phyloP scores from a whole-genome alignment of 2,888 invertebrate species.

The Dexiosoma caninum region DNA sequence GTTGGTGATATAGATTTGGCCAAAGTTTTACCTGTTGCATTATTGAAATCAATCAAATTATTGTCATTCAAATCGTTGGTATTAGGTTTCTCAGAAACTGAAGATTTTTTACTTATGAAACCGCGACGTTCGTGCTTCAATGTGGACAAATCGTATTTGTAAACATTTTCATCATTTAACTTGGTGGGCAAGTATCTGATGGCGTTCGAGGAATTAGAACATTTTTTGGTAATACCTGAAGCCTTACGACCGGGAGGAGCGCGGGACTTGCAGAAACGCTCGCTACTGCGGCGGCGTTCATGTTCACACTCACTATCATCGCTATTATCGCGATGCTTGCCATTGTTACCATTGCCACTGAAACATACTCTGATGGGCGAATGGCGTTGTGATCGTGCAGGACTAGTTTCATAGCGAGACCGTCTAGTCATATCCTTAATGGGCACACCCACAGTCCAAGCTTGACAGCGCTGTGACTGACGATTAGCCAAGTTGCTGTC shows the following conservation, averaged over 20 bases:
- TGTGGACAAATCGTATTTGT: conserved; percentile 76
- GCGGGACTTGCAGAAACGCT: conserved; percentile 82
- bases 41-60: conserved; percentile 77
- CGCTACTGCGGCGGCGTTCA: conserved; percentile 82
- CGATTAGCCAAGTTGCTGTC: conserved; percentile 72
- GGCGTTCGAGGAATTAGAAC: conserved; percentile 66
- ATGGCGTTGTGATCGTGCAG: conserved; percentile 76
- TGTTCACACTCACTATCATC: conserved; percentile 81
- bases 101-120: conserved; percentile 74
- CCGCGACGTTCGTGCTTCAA: conserved; percentile 77
- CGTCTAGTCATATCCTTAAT: conserved; percentile 71
- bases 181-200: conserved; percentile 71
- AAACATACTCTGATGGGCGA: conserved; percentile 72
- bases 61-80: conserved; percentile 76
- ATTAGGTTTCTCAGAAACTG: conserved; percentile 62
- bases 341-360: conserved; percentile 59
- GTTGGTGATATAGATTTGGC: conserved; percentile 58
- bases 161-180: conserved; percentile 75
- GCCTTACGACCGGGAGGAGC: conserved; percentile 80
- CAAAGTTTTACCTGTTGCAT: conserved; percentile 44
- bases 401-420: conserved; percentile 75
- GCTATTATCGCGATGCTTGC: conserved; percentile 74
- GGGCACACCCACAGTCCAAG: conserved; percentile 64
- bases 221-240: conserved; percentile 75
- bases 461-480: conserved; percentile 59